Evolutionary conservation across 2,888 invertebrate species (phyloP).

Genomic region (Calameuta pallipes): DNA sequence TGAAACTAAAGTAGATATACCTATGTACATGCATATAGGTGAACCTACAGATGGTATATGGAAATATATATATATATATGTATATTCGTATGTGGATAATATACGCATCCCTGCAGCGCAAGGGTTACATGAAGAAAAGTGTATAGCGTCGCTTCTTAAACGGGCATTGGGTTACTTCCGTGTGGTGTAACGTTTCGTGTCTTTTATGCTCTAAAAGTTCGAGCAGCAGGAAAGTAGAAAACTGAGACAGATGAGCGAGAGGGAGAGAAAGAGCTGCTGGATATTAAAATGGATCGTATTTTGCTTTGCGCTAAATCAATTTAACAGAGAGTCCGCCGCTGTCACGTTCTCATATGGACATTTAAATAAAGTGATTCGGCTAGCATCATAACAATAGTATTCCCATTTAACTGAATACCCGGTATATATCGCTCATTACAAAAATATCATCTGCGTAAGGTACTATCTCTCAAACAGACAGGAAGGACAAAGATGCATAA

Average conservation of each 20-base stretch:
- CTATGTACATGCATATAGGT: background rate
- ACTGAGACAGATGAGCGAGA: background rate
- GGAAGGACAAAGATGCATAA: too few relatives aligned
- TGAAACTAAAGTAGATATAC: background rate
- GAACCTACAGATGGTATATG: background rate
- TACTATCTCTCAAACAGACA: too few relatives aligned
- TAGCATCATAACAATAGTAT: too few relatives aligned
- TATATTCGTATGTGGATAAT: background rate
- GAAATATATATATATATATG: background rate
- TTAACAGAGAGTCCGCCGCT: background rate
- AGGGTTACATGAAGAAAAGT: background rate
- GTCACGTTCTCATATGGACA: background rate
- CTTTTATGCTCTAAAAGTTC: constrained; percentile 22
- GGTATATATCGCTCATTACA: too few relatives aligned
- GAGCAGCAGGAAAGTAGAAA: background rate
- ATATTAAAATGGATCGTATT: background rate
- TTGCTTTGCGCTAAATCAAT: background rate
- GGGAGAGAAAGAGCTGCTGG: background rate
- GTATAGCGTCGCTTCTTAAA: background rate
- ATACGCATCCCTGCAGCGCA: background rate
- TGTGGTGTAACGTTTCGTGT: constrained; percentile 15
- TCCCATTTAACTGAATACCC: too few relatives aligned
- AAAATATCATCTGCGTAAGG: too few relatives aligned
- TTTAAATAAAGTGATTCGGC: background rate
- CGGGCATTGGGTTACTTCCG: constrained; percentile 23